Conservation (phyloP, 64 coral and sea anemone genomes). For the Acropora tenuis region DNA sequence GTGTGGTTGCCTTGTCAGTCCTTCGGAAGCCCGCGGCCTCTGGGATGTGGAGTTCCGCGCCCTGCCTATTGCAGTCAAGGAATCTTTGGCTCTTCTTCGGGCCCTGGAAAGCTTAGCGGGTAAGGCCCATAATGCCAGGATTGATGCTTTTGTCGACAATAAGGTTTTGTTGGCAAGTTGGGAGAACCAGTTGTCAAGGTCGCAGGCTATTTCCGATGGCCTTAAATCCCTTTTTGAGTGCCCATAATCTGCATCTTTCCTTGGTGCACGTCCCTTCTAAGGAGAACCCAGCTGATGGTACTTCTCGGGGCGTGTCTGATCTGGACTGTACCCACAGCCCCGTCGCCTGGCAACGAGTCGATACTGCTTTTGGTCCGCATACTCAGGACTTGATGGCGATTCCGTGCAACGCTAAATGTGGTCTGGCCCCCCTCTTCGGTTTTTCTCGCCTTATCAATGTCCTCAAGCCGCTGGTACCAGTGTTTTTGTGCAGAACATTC, state of each 20-base stretch:
- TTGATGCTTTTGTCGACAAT: neutral
- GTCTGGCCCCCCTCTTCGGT: conserved; percentile 13
- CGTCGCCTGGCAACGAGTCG: neutral
- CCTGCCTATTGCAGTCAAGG: conserved; percentile 23
- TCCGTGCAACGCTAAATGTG: conserved; percentile 5
- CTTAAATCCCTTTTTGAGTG: conserved; percentile 15
- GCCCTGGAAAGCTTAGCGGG: neutral
- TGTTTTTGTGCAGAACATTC: conserved; percentile 45
- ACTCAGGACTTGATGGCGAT: neutral
- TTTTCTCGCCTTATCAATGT: conserved; percentile 27
- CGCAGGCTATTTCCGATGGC: neutral
- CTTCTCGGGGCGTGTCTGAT: conserved; percentile 10
- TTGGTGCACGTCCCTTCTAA: conserved; percentile 11
- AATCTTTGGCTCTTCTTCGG: conserved; percentile 17
- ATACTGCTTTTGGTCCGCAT: conserved; percentile 10
- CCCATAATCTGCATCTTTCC: neutral
- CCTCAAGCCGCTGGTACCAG: conserved; percentile 24
- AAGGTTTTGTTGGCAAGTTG: neutral
- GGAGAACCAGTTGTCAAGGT: conserved; percentile 16
- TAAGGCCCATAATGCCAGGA: neutral
- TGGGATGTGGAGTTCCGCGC: neutral
- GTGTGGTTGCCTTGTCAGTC: conserved; percentile 1
- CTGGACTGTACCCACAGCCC: conserved; percentile 11
- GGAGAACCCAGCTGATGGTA: conserved; percentile 2
- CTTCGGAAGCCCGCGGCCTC: neutral